Evolutionary conservation across 1,140 invertebrate species (phyloP).

Genomic region (Sipha flava): DNA sequence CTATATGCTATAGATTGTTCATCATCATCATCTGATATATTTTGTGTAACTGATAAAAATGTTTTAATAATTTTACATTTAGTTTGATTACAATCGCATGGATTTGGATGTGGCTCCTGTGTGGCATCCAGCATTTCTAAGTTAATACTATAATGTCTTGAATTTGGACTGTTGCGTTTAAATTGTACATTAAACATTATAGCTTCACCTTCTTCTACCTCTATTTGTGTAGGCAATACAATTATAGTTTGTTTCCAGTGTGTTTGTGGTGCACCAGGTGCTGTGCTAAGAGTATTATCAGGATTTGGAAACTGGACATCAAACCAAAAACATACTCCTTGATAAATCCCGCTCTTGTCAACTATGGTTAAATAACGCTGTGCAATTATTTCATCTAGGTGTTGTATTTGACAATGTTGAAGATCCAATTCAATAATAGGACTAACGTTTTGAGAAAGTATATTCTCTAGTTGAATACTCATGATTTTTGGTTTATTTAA

Average conservation of each 20-base stretch:
- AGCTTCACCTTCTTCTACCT: slow-evolving; percentile 50
- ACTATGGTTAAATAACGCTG: slow-evolving; percentile 42
- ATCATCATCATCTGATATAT: neutral
- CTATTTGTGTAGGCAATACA: slow-evolving; percentile 41
- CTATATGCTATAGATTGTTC: no score
- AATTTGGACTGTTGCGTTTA: slow-evolving; percentile 46
- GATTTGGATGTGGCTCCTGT: slow-evolving; percentile 61
- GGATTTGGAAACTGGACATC: slow-evolving; percentile 42
- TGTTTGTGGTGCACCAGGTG: slow-evolving; percentile 64
- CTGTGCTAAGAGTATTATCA: slow-evolving; percentile 58
- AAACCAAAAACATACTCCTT: slow-evolving; percentile 57
- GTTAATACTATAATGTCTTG: slow-evolving; percentile 57
- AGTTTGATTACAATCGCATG: slow-evolving; percentile 65
- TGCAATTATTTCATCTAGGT: slow-evolving; percentile 40
- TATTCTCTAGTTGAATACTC: slow-evolving; percentile 42
- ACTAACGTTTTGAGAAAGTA: slow-evolving; percentile 45
- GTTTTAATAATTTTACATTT: slow-evolving; percentile 65
- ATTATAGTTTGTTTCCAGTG: slow-evolving; percentile 97
- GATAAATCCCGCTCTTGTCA: slow-evolving; percentile 54
- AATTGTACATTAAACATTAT: slow-evolving; percentile 59
- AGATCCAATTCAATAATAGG: slow-evolving; percentile 43
- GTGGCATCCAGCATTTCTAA: slow-evolving; percentile 60
- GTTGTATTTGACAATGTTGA: slow-evolving; percentile 37
- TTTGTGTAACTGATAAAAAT: slow-evolving; percentile 41
- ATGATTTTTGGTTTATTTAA: slow-evolving; percentile 43